Evolutionary conservation across 2,888 invertebrate genomes (phyloP), one percentile per base, ranked within the genome.

Genomic region (Perithous albicinctus): DNA sequence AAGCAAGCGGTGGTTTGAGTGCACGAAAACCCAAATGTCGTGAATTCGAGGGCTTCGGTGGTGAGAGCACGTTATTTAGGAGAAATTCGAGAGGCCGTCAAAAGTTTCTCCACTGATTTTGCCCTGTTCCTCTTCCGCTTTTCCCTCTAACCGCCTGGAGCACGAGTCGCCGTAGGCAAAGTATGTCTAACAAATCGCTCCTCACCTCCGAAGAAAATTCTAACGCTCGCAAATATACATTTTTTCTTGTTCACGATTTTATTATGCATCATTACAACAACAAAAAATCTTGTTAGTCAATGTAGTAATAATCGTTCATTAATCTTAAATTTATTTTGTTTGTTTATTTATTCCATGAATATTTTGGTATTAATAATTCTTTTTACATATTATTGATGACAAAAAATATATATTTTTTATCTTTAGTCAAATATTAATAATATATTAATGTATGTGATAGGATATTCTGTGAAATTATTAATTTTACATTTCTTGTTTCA

Each of bases 21-120:
- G 41, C n/a, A 3, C 69, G 51, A 66, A 76, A 59, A 51, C 38
- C 35, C n/a, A 64, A 69, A 79, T 32, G 26, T 32, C 56, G 56
- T 54, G 56, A 0, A 46, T 72, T 80, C 48, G 56, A 38, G 38
- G 10, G 38, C 38, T 38, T 7, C 10, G 10, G 38, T 46, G 35
- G 32, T 32, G 7, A 64, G 26, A 66, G 56, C 56, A 70, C 56
- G 63, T 48, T 61, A 67, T 74, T 66, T n/a, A 12, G 56, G 54
- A 43, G n/a, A 43, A 43, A 43, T 43, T 43, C 15, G 15, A n/a
- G 43, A 43, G 43, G 15, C 29, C 51, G 59, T 74, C 46, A 61
- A 74, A 79, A 74, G 67, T 73, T 79, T 66, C 35, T 38, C 15
- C 35, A 26, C 43, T 26, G 18, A 26, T 54, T 67, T 41, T 38